Evolutionary conservation across 2,797 vertebrate species (phyloP), one percentile per base, ranked within the genome.

Genomic region (Hypotaenidia okinawae): DNA sequence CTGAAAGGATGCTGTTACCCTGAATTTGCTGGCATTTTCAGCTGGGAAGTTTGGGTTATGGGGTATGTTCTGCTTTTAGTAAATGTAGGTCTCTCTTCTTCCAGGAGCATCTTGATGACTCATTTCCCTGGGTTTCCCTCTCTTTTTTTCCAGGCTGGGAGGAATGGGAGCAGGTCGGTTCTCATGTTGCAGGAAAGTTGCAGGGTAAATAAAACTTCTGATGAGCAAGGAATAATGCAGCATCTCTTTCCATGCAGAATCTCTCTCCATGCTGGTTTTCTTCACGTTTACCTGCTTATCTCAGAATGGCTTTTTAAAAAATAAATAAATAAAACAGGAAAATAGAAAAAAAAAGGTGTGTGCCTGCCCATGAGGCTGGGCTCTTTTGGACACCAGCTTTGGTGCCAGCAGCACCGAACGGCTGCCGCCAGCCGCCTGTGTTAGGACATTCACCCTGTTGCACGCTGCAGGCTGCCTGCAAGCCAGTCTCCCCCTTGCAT

Each of bases 101-200:
- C 70, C 80, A 89, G 93, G 80, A 94, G 90, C 59, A 77, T 43
- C 70, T 80, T 19, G 52, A 61, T 96, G 95, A 96, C 52, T 96
- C 95, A 93, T 43, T 67, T 93, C 76, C 57, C 84, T 64, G 95
- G 94, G 85, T 58, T 96, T 95, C 83, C 94, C 95, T n/a, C 73
- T 82, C 32, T 23, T 61, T 94, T 94, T 84, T 43, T 89, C 89
- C 77, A 87, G 88, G 83, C 76, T 85, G 84, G 4, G 1, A 90
- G 59, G 19, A 91, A 90, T 0, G 30, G 63, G 72, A 87, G 30
- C 68, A 83, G 39, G 16, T 64, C 74, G 39, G 19, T 67, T 66
- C 59, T 67, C 64, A 82, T 0, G 0, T 8, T 25, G 70, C 3
- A 5, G 47, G 68, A n/a, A 2, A 10, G 57, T 32, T 57, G 27